Percentiles rank a stretch among this genome's conserved stretches.
Conservation (phyloP, 1,140 invertebrate genomes). For the Linepithema humile region DNA sequence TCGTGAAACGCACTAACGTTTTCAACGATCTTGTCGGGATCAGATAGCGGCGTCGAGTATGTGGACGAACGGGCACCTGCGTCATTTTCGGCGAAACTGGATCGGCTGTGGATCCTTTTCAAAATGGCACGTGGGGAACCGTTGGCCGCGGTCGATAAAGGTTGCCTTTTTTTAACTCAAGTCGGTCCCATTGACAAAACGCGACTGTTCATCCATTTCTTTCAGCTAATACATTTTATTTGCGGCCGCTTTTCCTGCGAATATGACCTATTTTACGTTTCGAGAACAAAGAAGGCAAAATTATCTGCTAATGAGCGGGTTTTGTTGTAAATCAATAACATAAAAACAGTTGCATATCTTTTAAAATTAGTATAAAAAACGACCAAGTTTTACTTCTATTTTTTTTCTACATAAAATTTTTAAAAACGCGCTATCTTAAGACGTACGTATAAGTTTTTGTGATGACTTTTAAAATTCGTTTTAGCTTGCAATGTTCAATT, state of each 20-base stretch:
- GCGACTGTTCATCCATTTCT: background rate
- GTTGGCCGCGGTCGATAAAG: constrained; percentile 30
- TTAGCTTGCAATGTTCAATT: background rate
- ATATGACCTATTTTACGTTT: background rate
- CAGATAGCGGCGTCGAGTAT: constrained; percentile 57
- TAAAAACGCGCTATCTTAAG: background rate
- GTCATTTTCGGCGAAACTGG: constrained; percentile 60
- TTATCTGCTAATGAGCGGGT: background rate
- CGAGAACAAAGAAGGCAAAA: background rate
- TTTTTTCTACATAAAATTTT: no score
- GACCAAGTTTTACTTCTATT: no score
- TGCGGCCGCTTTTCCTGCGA: background rate
- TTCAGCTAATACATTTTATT: background rate
- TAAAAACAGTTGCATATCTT: no score
- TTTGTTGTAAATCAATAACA: no score
- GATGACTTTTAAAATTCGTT: background rate
- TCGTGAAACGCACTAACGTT: constrained; percentile 63
- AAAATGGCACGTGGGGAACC: constrained; percentile 46
- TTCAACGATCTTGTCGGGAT: constrained; percentile 74
- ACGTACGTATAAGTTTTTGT: background rate
- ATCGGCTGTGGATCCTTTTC: constrained; percentile 33
- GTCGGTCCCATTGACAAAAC: background rate
- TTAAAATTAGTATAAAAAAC: no score
- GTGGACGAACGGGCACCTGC: constrained; percentile 70
- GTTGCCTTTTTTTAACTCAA: constrained; percentile 13